Conservation (phyloP, 2,113 vertebrate species). For the Elanus axillaris region DNA sequence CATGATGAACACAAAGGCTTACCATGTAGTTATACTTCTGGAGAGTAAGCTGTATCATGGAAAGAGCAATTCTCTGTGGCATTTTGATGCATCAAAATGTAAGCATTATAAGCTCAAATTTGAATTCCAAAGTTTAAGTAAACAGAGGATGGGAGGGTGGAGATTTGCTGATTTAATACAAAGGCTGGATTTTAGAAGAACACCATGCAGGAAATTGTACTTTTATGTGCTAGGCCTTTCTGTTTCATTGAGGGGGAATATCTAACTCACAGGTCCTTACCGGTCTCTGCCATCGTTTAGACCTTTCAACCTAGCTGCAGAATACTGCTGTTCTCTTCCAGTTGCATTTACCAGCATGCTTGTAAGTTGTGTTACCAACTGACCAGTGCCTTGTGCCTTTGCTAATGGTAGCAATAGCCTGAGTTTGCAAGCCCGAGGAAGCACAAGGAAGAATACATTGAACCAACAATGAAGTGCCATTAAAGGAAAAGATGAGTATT, state of each 20-base stretch:
- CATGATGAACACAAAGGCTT: not conserved
- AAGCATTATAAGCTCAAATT: not conserved
- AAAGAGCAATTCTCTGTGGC: not conserved
- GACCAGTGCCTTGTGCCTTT: not conserved
- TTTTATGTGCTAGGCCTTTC: not conserved
- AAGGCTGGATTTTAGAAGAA: not conserved
- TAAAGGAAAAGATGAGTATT: not conserved
- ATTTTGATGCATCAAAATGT: not conserved
- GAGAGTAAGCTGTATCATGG: not conserved
- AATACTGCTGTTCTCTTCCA: not conserved
- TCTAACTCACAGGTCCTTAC: not conserved
- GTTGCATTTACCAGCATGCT: not conserved
- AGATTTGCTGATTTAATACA: not conserved
- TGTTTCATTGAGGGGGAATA: not conserved
- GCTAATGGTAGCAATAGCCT: not conserved
- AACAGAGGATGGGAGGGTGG: not conserved
- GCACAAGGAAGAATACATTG: accelerated
- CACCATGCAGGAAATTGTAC: accelerated
- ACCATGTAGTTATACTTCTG: not conserved
- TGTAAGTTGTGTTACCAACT: not conserved
- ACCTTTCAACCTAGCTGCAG: not conserved
- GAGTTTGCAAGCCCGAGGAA: not conserved
- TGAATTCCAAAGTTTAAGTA: not conserved
- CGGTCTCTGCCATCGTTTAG: not conserved
- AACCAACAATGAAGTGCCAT: not conserved